phyloP scores from a whole-genome alignment of 2,113 vertebrate species.

The Oreochromis niloticus region DNA sequence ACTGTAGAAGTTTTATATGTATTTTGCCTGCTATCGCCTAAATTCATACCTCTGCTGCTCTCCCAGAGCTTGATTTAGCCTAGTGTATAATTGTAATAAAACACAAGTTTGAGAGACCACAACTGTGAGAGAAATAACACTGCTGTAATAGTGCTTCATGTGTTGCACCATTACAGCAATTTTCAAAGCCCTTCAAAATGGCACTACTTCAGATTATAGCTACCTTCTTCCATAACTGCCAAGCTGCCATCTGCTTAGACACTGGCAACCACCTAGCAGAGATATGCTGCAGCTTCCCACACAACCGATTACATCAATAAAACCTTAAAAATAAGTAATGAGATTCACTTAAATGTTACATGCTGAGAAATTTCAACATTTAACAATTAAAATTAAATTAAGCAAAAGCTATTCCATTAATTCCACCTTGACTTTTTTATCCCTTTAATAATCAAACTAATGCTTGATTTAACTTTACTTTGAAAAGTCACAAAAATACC shows the following conservation, averaged over 20 bases:
- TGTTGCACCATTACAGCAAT: conserved; percentile 29
- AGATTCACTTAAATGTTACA: background rate
- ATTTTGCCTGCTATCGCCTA: background rate
- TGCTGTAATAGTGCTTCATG: background rate
- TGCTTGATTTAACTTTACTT: background rate
- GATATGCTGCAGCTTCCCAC: background rate
- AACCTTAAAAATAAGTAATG: background rate
- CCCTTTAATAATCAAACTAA: background rate
- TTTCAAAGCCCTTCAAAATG: conserved; percentile 8
- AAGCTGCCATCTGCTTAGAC: conserved; percentile 19
- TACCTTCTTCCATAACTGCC: conserved; percentile 13
- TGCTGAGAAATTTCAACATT: background rate
- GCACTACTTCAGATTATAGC: conserved; percentile 16
- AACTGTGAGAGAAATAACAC: conserved; percentile 3
- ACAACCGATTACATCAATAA: background rate
- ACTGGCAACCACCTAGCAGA: background rate
- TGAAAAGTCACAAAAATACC: background rate
- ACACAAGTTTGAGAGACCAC: background rate
- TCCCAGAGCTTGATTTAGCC: background rate
- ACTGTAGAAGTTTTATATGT: background rate
- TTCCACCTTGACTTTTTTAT: background rate
- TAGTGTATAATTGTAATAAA: background rate
- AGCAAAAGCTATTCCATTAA: background rate
- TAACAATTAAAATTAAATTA: background rate
- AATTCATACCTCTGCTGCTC: background rate